Percentiles rank a stretch among this genome's conserved stretches.
These are phyloP conservation scores for Saccostrea echinata DNA, from an alignment of 1,140 invertebrate genomes.

Conservation along the genomic window DNA sequence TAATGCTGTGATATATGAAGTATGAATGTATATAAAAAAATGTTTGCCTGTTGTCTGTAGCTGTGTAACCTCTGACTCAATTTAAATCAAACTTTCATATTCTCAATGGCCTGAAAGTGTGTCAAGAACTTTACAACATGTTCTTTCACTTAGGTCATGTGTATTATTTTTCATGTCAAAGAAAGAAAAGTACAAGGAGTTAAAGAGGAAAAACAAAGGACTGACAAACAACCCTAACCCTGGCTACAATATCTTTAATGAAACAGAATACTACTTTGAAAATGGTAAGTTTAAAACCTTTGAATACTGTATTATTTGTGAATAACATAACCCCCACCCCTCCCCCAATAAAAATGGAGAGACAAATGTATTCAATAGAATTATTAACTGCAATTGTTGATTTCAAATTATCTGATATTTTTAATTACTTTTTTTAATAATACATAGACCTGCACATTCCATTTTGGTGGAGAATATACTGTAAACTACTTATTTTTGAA, in stretches of 20 bases:
- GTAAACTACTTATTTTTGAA: too few relatives aligned
- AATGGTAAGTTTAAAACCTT: slow-evolving; percentile 85
- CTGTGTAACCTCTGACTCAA: too few relatives aligned
- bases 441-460: too few relatives aligned
- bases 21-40: background rate
- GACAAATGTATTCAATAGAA: too few relatives aligned
- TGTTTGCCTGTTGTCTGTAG: background rate
- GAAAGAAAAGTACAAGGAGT: slow-evolving; percentile 58
- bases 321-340: too few relatives aligned
- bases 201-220: slow-evolving; percentile 48
- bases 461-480: too few relatives aligned
- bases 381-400: too few relatives aligned
- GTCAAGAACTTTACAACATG: background rate
- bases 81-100: background rate
- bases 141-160: background rate
- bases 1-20: background rate
- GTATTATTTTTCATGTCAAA: background rate
- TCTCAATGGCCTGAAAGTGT: background rate
- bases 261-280: slow-evolving; percentile 97
- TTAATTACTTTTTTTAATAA: too few relatives aligned
- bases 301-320: too few relatives aligned
- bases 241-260: slow-evolving; percentile 76
- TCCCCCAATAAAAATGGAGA: too few relatives aligned
- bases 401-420: too few relatives aligned
- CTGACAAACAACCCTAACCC: slow-evolving; percentile 56